Conservation (phyloP, 1,140 invertebrate genomes). For the Prorops nasuta region DNA sequence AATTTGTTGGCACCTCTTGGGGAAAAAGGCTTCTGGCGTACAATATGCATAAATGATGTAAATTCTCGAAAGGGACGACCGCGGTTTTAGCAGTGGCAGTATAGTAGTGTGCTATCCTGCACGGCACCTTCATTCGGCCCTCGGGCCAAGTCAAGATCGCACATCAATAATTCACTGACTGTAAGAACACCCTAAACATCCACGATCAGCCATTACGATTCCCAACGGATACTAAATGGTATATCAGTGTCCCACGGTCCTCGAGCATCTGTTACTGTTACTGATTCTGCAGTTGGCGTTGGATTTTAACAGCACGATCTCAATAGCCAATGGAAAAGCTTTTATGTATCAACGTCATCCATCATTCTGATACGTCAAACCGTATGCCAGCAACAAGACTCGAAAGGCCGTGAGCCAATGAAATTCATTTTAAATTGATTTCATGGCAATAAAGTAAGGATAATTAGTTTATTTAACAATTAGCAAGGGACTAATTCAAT, state of each 20-base stretch:
- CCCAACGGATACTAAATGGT: constrained; percentile 36
- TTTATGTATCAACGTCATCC: no score
- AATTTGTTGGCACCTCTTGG: no score
- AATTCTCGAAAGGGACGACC: constrained; percentile 39
- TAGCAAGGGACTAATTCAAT: no score
- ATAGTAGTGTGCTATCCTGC: constrained; percentile 15
- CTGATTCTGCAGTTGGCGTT: constrained; percentile 3
- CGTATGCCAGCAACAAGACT: no score
- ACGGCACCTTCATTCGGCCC: constrained; percentile 14
- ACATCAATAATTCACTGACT: constrained; percentile 42
- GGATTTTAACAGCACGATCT: no score
- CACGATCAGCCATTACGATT: constrained; percentile 38
- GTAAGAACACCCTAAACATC: constrained; percentile 46
- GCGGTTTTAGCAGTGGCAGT: constrained; percentile 20
- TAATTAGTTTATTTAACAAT: no score
- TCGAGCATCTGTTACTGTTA: background rate
- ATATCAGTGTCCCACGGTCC: constrained; percentile 36
- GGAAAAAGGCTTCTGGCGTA: constrained; percentile 38
- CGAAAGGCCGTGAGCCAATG: no score
- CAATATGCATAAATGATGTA: constrained; percentile 49
- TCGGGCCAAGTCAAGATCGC: constrained; percentile 17
- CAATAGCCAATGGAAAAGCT: no score
- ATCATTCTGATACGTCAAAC: no score
- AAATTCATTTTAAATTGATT: no score
- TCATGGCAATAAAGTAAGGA: no score